Base-by-base conservation (phyloP, 2,797 vertebrate genomes). In the Triplophysa yarkandensis region DNA sequence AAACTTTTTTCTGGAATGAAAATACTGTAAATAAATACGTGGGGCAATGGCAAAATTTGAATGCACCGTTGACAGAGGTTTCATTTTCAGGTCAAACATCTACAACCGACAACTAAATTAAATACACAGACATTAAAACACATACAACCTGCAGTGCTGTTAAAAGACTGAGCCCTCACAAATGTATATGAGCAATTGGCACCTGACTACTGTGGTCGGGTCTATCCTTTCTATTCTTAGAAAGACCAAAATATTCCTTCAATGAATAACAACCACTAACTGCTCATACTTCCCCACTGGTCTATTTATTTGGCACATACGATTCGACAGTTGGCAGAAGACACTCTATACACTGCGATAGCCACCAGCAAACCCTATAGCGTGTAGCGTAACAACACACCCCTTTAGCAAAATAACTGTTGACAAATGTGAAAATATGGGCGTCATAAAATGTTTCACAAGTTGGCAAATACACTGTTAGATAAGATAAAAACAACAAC, bases 261-360 rank as follows among this genome's bases (percentile, higher is more conserved):
- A 72, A 66, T 78, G 46, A 68, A 48, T 70, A 60, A 55, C 30
- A 58, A 28, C 17, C 48, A 52, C 9, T 32, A 25, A 46, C 36
- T 28, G 67, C 46, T 63, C 48, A n/a, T 54, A 68, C 41, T 34
- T 73, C 41, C 54, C 68, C 62, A 73, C 39, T 44, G 25, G 27
- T 17, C 27, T 68, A 55, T 68, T 77, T 66, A 68, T 67, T 54
- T 72, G 71, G 58, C 71, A 55, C n/a, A 39, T 2, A 21, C 17
- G 25, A 39, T 36, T 60, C 19, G 19, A 19, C 48, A 63, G n/a
- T 68, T 74, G 71, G 71, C 65, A 73, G 46, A 44, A 57, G 25
- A 30, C 41, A 64, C 43, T 25, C 27, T n/a, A 23, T 27, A 32
- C 21, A 36, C n/a, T 52, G 50, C 4, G 27, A 50, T 25, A n/a